Base-by-base conservation (phyloP, 2,888 invertebrate genomes). In the Ptychoptera contaminata region DNA sequence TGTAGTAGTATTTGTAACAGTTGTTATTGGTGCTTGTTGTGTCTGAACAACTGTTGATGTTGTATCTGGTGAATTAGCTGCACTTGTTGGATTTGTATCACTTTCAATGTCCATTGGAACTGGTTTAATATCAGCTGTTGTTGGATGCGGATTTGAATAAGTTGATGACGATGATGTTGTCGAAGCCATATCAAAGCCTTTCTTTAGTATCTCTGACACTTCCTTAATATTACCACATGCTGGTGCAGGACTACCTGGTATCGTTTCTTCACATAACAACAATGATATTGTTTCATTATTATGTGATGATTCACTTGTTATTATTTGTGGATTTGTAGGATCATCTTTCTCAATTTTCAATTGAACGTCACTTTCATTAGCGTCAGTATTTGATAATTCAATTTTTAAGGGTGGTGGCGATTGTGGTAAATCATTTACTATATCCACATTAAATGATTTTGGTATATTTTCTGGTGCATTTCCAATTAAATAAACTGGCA, bases 231-330 rank as follows among this genome's bases (percentile, higher is more conserved):
- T 35, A 14, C 34, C 23, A 42, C 52, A 16, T 45, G 76, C 76
- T 0, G 85, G 82, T 39, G 84, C 82, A 5, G 90, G 90, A 59
- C 87, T 88, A 16, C 88, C 84, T 1, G 90, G 91, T 58, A 91
- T 88, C 23, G 86, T 88, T 66, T 91, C 91, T 60, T 87, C 86
- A 61, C 91, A 91, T 10, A 88, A 66, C 51, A 91, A 61, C 48
- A 87, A 67, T 44, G 84, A 83, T 51, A 79, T 76, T 51, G 79
- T 76, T 61, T 84, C 83, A 35, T 73, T 23, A 23, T 23, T 67
- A 51, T 69, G 55, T 47, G 50, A 43, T 47, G 50, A 37, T 49
- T 49, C 31, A 44, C 52, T 47, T 42, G 46, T 46, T 42, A 42
- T 45, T 34, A 41, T 37, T 16, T 41, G 11, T 10, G 29, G 42